Evolutionary conservation across 2,888 invertebrate species (phyloP).

Genomic region (Phaonia tiefii): DNA sequence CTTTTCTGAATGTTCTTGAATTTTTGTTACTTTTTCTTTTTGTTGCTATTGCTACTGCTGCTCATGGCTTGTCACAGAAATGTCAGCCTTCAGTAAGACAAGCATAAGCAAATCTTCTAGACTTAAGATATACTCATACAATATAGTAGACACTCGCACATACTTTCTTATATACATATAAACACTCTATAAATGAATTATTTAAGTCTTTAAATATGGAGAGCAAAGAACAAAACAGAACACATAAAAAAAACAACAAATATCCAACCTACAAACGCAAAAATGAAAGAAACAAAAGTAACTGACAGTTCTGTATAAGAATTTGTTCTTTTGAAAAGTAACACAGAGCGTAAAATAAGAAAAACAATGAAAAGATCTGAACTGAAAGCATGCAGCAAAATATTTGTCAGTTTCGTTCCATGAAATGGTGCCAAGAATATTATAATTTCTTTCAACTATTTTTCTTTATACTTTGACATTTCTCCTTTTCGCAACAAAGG

Average conservation of each 20-base stretch:
- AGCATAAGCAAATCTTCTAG: slow-evolving; percentile 67
- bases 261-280: slow-evolving; percentile 20
- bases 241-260: slow-evolving; percentile 37
- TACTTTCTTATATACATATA: slow-evolving; percentile 1
- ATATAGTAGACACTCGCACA: slow-evolving; percentile 19
- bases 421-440: slow-evolving; percentile 69
- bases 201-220: slow-evolving; percentile 61
- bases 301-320: slow-evolving; percentile 58
- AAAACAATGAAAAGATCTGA: slow-evolving; percentile 29
- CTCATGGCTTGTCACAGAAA: slow-evolving; percentile 77
- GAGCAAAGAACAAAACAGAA: slow-evolving; percentile 42
- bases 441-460: slow-evolving; percentile 68
- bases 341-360: slow-evolving; percentile 24
- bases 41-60: slow-evolving; percentile 68
- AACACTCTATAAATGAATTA: slow-evolving; percentile 71
- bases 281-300: slow-evolving; percentile 44
- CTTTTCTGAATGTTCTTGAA: slow-evolving; percentile 15
- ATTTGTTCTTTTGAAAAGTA: slow-evolving; percentile 60
- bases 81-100: slow-evolving; percentile 74
- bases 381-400: slow-evolving; percentile 65
- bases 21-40: slow-evolving; percentile 58
- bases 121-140: slow-evolving; percentile 57
- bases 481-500: slow-evolving; percentile 58
- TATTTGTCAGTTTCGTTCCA: slow-evolving; percentile 70
- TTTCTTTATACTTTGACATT: slow-evolving; percentile 58